Evolutionary conservation across 2,888 invertebrate species (phyloP).

Genomic region (Ichneumon xanthorius): DNA sequence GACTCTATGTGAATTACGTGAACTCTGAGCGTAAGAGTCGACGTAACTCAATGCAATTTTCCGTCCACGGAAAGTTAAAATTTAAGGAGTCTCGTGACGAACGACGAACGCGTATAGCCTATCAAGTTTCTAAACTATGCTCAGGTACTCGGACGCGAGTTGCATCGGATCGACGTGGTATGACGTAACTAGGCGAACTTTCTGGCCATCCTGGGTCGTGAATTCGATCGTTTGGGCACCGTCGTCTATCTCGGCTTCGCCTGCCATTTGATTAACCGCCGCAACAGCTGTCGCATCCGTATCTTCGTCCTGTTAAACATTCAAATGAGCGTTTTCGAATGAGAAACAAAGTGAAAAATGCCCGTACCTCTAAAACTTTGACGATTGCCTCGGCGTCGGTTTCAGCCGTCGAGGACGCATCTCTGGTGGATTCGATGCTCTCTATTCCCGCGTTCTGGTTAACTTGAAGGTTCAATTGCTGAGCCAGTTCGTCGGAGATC

Average conservation of each 20-base stretch:
- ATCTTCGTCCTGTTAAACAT: conserved; percentile 75
- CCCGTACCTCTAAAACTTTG: conserved; percentile 78
- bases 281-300: conserved; percentile 78
- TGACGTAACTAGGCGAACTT: conserved; percentile 87
- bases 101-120: not conserved
- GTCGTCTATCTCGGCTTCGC: conserved; percentile 75
- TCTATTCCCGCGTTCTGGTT: conserved; percentile 81
- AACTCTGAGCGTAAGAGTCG: not conserved
- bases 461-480: conserved; percentile 85
- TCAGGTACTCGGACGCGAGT: conserved; percentile 83
- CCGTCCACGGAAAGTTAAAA: conserved; percentile 7
- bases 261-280: conserved; percentile 78
- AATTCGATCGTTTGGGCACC: conserved; percentile 85
- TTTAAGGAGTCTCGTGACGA: not conserved
- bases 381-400: conserved; percentile 77
- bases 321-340: not conserved
- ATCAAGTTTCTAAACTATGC: conserved; percentile 79
- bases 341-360: not conserved
- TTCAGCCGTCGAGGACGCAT: conserved; percentile 69
- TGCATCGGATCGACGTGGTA: conserved; percentile 85
- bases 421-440: conserved; percentile 62
- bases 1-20: not conserved
- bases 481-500: conserved; percentile 83
- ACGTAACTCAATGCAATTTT: not conserved
- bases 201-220: conserved; percentile 87